These are phyloP conservation scores for Torymus aiolomorphi DNA, from an alignment of 2,888 invertebrate genomes.

Conservation along the genomic window DNA sequence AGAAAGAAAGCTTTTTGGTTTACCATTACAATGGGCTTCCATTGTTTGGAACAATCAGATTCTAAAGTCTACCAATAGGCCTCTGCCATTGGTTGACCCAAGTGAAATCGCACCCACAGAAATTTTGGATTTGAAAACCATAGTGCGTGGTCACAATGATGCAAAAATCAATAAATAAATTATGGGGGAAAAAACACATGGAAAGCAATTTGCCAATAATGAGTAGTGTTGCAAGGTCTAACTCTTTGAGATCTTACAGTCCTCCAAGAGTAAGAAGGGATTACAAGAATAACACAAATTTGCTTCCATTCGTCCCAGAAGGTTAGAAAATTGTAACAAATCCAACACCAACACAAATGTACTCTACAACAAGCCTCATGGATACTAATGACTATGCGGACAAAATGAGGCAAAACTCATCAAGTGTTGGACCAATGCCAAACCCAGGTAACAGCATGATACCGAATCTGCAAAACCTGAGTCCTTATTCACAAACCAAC, in stretches of 20 bases:
- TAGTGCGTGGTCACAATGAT: conserved; percentile 87
- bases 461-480: conserved; percentile 73
- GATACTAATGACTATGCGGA: conserved; percentile 70
- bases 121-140: conserved; percentile 93
- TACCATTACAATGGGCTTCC: conserved; percentile 97
- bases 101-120: conserved; percentile 98
- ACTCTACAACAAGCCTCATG: conserved; percentile 69
- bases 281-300: conserved; percentile 84
- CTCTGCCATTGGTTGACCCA: conserved; percentile 95
- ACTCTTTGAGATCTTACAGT: conserved; percentile 94
- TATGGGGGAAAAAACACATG: conserved; percentile 66
- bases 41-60: conserved; percentile 94
- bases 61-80: conserved; percentile 90
- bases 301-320: conserved; percentile 91
- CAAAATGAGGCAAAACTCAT: conserved; percentile 71
- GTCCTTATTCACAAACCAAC: too few relatives aligned
- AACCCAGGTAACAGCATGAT: conserved; percentile 71
- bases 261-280: conserved; percentile 90
- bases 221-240: conserved; percentile 95
- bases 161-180: conserved; percentile 78
- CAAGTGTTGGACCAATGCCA: conserved; percentile 65
- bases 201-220: conserved; percentile 89
- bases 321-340: conserved; percentile 81
- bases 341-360: conserved; percentile 67
- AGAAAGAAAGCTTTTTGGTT: conserved; percentile 95